Percentiles rank a stretch among this genome's conserved stretches.
Conservation (phyloP, 2,888 invertebrate species). For the Scelioninae gen. 2 region DNA sequence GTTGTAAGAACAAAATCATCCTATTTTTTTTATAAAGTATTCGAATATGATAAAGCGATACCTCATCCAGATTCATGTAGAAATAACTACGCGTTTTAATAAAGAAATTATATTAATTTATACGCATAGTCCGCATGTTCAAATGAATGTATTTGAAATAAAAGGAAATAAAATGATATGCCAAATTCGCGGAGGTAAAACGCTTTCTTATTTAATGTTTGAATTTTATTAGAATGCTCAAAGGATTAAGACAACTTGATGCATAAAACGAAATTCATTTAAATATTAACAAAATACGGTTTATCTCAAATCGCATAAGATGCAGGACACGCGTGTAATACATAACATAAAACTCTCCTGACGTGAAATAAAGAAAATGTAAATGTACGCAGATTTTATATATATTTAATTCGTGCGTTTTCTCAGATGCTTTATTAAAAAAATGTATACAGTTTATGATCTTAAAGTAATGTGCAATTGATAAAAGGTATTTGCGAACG, state of each 20-base stretch:
- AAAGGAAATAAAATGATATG: constrained; percentile 14
- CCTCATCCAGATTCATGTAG: too few species aligned
- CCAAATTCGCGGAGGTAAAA: constrained; percentile 3
- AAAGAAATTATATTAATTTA: constrained; percentile 5
- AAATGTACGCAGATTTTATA: constrained; percentile 23
- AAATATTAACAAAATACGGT: constrained; percentile 38
- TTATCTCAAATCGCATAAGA: constrained; percentile 19
- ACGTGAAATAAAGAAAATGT: constrained; percentile 28
- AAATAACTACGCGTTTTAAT: constrained; percentile 3
- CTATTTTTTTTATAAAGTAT: too few species aligned
- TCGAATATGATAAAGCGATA: too few species aligned
- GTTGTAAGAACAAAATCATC: too few species aligned
- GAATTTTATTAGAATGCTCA: constrained; percentile 24
- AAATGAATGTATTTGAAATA: constrained; percentile 14
- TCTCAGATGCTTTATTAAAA: constrained; percentile 27
- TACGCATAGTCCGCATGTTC: not conserved
- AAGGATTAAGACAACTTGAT: constrained; percentile 21
- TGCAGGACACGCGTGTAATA: constrained; percentile 33
- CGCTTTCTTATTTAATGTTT: constrained; percentile 22
- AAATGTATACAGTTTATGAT: constrained; percentile 33
- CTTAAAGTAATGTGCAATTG: too few species aligned
- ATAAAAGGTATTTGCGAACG: too few species aligned
- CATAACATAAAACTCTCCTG: constrained; percentile 25
- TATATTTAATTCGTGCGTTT: constrained; percentile 36
- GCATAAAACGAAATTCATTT: constrained; percentile 30